Evolutionary conservation across 2,797 vertebrate genomes (phyloP).

Genomic region (Myioborus melanocephalus): DNA sequence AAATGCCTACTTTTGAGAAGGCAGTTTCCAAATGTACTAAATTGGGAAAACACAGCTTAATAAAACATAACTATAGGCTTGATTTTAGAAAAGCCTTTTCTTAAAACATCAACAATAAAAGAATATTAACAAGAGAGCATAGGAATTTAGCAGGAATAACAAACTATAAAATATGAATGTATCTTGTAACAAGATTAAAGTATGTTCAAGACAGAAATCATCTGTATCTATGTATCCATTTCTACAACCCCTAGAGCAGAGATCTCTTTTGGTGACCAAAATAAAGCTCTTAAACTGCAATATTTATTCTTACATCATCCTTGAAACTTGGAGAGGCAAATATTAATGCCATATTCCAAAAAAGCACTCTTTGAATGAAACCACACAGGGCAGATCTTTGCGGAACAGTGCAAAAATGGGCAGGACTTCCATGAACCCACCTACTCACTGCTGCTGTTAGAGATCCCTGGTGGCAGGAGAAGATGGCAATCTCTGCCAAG

Average conservation of each 20-base stretch:
- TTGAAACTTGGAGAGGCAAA: not conserved
- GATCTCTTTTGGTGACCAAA: not conserved
- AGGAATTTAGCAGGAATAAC: not conserved
- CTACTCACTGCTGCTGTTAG: not conserved
- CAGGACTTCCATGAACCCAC: not conserved
- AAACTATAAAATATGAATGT: not conserved
- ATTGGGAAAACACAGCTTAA: not conserved
- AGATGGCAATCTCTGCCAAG: not conserved
- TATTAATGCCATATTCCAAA: not conserved
- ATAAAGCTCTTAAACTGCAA: not conserved
- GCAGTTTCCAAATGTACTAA: not conserved
- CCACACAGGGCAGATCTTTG: not conserved
- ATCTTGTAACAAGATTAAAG: not conserved
- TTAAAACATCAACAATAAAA: not conserved
- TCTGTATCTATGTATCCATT: not conserved
- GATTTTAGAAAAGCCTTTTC: not conserved
- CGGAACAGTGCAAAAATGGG: fast-evolving
- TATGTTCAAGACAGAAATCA: not conserved
- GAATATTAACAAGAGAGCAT: not conserved
- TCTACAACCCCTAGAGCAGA: not conserved
- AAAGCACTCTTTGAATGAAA: not conserved
- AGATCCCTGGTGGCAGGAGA: not conserved
- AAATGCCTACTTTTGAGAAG: not conserved
- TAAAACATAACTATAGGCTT: not conserved
- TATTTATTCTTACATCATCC: not conserved